phyloP scores from a whole-genome alignment of 2,113 vertebrate species.

The Dicrurus megarhynchus region DNA sequence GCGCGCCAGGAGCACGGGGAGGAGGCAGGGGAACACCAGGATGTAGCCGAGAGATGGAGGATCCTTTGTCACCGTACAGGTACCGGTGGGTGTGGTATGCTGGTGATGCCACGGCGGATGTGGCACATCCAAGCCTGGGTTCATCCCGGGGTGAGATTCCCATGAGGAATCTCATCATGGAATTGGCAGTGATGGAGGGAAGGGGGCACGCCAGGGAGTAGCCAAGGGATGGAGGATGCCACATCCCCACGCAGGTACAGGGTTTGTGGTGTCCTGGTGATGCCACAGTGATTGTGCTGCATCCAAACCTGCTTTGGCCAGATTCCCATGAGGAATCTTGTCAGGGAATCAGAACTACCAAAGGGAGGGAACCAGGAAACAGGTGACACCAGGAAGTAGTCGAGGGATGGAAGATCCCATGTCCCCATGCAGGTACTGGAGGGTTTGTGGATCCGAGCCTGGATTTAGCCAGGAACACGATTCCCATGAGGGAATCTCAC shows the following conservation, averaged over 20 bases:
- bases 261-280: background rate
- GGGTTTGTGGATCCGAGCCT: background rate
- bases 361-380: background rate
- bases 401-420: background rate
- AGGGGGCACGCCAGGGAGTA: background rate
- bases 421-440: background rate
- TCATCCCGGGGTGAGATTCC: background rate
- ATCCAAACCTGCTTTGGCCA: background rate
- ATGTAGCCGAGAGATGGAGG: background rate
- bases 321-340: background rate
- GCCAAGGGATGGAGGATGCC: background rate
- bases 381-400: background rate
- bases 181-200: background rate
- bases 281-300: background rate
- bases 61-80: background rate
- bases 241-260: background rate
- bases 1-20: rapidly evolving
- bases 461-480: background rate
- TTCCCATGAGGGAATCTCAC: background rate
- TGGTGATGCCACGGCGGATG: rapidly evolving
- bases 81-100: rapidly evolving
- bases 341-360: background rate
- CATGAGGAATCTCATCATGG: background rate
- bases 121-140: background rate
- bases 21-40: background rate